Conservation (phyloP, 1,140 invertebrate species). For the Trichoplusia ni region DNA sequence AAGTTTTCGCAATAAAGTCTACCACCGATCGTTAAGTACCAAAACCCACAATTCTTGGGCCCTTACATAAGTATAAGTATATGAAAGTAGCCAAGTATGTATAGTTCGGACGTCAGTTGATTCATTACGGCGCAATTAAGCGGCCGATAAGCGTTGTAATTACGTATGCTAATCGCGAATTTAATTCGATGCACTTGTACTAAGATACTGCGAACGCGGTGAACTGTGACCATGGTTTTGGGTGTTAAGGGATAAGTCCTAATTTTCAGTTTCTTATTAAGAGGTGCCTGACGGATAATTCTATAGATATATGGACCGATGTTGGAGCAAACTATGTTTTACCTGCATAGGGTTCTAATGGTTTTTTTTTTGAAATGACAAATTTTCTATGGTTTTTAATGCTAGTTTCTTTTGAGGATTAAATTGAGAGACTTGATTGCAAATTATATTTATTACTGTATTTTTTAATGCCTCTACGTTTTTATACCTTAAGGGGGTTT, state of each 20-base stretch:
- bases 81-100: background rate
- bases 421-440: too few relatives aligned
- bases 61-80: background rate
- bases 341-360: too few relatives aligned
- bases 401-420: too few relatives aligned
- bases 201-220: slow-evolving; percentile 47
- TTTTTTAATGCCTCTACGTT: too few relatives aligned
- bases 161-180: slow-evolving; percentile 72
- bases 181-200: slow-evolving; percentile 57
- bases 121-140: slow-evolving; percentile 70
- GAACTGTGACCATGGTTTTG: background rate
- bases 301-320: too few relatives aligned
- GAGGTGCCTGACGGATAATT: too few relatives aligned
- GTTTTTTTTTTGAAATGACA: background rate
- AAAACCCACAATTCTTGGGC: background rate
- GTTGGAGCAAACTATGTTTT: too few relatives aligned
- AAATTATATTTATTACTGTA: too few relatives aligned
- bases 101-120: slow-evolving; percentile 43
- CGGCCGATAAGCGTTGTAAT: slow-evolving; percentile 65
- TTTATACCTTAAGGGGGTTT: too few relatives aligned
- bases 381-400: background rate
- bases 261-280: too few relatives aligned
- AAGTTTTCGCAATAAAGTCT: background rate
- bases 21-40: too few relatives aligned
- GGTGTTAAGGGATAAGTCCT: background rate